Percentiles rank a stretch among this genome's conserved stretches.
Conservation (phyloP, 2,888 invertebrate species). For the Coleophora deauratella region DNA sequence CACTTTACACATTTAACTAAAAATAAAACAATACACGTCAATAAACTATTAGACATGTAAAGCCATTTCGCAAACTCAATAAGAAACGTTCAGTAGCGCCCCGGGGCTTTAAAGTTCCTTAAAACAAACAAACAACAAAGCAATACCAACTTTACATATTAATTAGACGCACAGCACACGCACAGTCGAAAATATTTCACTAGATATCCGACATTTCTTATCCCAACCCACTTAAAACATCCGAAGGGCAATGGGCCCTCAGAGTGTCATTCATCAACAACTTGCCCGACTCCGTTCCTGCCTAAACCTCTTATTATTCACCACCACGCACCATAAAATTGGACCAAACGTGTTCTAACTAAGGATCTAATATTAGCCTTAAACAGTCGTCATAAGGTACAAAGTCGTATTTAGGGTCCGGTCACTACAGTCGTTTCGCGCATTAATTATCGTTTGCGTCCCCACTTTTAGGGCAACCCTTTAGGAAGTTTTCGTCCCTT, state of each 20-base stretch:
- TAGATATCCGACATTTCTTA: slow-evolving; percentile 68
- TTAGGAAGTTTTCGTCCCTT: slow-evolving; percentile 66
- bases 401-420: slow-evolving; percentile 24
- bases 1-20: too few species aligned
- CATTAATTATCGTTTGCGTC: slow-evolving; percentile 65
- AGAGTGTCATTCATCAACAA: slow-evolving; percentile 73
- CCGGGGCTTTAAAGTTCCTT: too few species aligned
- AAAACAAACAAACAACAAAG: slow-evolving; percentile 8
- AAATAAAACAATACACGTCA: too few species aligned
- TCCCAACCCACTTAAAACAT: slow-evolving; percentile 69
- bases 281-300: slow-evolving; percentile 64
- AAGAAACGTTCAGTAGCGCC: too few species aligned
- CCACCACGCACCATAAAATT: slow-evolving; percentile 68
- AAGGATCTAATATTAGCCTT: too few species aligned
- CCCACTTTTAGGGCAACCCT: slow-evolving; percentile 69
- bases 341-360: slow-evolving; percentile 44
- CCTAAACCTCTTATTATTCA: slow-evolving; percentile 67
- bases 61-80: too few species aligned
- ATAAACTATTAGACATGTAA: too few species aligned
- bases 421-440: slow-evolving; percentile 55
- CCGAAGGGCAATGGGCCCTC: slow-evolving; percentile 73
- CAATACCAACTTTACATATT: slow-evolving; percentile 42
- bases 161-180: slow-evolving; percentile 34
- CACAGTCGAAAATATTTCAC: slow-evolving; percentile 55
- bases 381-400: neutral